A percentile compares a stretch with the other conserved stretches of the same genome.
These are phyloP conservation scores for Ptilonorhynchus violaceus DNA, from an alignment of 2,113 vertebrate species.

Conservation along the genomic window DNA sequence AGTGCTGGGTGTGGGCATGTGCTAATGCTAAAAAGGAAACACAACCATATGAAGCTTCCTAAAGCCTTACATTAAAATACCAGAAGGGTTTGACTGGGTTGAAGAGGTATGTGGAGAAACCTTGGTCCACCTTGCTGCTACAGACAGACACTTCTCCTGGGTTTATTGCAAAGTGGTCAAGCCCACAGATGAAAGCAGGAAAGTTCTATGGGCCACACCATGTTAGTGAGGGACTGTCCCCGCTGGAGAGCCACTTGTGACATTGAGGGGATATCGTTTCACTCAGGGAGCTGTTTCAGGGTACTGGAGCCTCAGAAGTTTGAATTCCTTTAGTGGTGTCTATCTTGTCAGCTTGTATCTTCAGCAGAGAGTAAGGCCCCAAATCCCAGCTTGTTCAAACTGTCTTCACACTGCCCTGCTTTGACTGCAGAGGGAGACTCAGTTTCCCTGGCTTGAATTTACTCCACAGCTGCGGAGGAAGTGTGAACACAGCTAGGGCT, in stretches of 20 bases:
- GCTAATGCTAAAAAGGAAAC: slow-evolving; percentile 2
- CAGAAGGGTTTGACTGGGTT: neutral
- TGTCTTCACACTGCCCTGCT: neutral
- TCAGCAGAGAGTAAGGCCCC: neutral
- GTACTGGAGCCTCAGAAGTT: neutral
- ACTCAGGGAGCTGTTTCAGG: neutral
- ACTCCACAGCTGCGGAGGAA: neutral
- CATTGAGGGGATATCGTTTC: neutral
- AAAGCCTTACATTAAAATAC: neutral
- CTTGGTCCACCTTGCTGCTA: neutral
- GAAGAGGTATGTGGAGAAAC: neutral
- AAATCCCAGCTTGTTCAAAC: neutral
- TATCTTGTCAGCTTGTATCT: neutral
- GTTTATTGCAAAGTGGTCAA: neutral
- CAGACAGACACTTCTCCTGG: neutral
- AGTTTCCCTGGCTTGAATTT: neutral
- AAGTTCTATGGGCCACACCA: neutral
- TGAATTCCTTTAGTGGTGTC: neutral
- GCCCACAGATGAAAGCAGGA: neutral
- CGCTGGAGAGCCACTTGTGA: neutral
- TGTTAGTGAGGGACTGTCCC: neutral
- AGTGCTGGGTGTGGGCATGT: neutral
- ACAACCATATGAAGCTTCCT: neutral
- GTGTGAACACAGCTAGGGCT: neutral
- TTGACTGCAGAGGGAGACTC: neutral